Evolutionary conservation across 2,888 invertebrate species (phyloP).

Genomic region (Belgica antarctica): DNA sequence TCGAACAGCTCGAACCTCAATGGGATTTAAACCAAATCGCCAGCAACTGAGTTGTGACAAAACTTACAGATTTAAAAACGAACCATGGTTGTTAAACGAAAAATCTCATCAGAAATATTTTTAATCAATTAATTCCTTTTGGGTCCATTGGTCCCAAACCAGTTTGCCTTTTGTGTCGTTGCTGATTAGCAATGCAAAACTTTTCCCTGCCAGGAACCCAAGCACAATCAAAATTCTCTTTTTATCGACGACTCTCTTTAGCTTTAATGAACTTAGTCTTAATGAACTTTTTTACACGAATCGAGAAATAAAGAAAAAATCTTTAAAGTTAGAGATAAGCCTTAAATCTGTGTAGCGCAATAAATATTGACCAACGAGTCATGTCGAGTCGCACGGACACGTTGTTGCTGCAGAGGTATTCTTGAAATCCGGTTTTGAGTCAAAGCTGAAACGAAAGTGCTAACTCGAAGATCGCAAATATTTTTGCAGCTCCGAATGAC

Average conservation of each 20-base stretch:
- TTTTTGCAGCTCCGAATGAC: no score
- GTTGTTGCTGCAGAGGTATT: no score
- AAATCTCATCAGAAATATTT: conserved; percentile 22
- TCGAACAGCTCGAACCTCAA: conserved; percentile 27
- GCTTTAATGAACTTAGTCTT: not conserved
- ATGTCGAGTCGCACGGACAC: no score
- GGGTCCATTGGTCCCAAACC: no score
- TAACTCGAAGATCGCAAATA: no score
- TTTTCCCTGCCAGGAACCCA: not conserved
- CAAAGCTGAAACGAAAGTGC: no score
- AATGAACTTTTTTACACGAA: not conserved
- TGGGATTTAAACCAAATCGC: conserved; percentile 26
- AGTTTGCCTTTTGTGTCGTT: not conserved
- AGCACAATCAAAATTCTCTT: not conserved
- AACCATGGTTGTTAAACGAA: conserved; percentile 30
- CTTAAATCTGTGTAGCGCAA: no score
- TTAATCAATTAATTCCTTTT: not conserved
- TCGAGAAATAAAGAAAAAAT: not conserved
- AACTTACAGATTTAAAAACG: conserved; percentile 9
- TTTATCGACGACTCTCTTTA: conserved; percentile 6
- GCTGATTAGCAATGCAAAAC: no score
- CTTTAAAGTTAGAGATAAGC: no score
- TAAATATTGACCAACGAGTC: no score
- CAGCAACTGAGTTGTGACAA: not conserved
- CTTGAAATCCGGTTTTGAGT: no score